These are phyloP conservation scores for Drosophila austrosaltans DNA, from an alignment of 2,888 invertebrate species.

Conservation along the genomic window DNA sequence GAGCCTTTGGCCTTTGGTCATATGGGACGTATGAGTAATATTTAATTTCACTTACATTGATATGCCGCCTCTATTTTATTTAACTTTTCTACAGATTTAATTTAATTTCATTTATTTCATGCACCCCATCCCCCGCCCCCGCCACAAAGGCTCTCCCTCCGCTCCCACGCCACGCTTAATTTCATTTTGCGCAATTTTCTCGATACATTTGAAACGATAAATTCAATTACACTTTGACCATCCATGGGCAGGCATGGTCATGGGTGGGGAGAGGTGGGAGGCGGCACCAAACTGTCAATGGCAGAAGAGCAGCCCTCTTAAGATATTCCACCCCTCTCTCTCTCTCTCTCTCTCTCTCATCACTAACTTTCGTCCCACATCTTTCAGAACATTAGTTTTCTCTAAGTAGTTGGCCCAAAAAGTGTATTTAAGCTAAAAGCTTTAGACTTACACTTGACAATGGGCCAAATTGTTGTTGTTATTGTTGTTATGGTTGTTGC, in stretches of 20 bases:
- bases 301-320: slow-evolving; percentile 37
- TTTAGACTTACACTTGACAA: slow-evolving; percentile 69
- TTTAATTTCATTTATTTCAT: background rate
- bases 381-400: slow-evolving; percentile 11
- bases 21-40: slow-evolving; percentile 3
- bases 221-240: slow-evolving; percentile 67
- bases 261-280: background rate
- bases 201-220: slow-evolving; percentile 66
- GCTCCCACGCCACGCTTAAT: background rate
- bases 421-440: slow-evolving; percentile 80
- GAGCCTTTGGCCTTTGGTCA: background rate
- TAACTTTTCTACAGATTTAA: background rate
- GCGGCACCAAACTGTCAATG: slow-evolving; percentile 43
- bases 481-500: slow-evolving; percentile 38
- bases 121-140: background rate
- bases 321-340: background rate
- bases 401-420: slow-evolving; percentile 74
- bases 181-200: slow-evolving; percentile 57
- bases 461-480: slow-evolving; percentile 60
- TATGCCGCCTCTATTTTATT: background rate
- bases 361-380: background rate
- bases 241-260: background rate
- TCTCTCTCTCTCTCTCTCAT: background rate
- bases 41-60: slow-evolving; percentile 5
- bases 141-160: background rate